Percentiles rank a stretch among this genome's conserved stretches.
phyloP scores from a whole-genome alignment of 2,888 invertebrate species.

The Drosophila anomalata region DNA sequence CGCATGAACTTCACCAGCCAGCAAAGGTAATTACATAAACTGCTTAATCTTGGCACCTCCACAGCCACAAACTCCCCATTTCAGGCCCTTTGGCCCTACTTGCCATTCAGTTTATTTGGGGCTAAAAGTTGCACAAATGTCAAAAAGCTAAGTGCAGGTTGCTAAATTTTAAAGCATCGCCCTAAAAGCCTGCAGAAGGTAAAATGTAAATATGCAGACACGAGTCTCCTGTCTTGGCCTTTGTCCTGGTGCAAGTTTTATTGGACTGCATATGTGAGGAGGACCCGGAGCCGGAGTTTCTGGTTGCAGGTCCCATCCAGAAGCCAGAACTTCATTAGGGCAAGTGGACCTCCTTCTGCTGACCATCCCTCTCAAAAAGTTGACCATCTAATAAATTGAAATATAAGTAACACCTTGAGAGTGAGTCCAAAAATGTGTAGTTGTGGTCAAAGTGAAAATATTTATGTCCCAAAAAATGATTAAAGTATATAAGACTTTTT shows the following conservation, averaged over 20 bases:
- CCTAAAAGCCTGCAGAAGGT: conserved; percentile 30
- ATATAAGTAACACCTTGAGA: conserved; percentile 48
- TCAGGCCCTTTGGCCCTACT: neutral
- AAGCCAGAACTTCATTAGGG: conserved; percentile 66
- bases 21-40: neutral
- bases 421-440: neutral
- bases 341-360: conserved; percentile 48
- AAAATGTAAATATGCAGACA: conserved; percentile 45
- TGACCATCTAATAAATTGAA: conserved; percentile 63
- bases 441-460: neutral
- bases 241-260: conserved; percentile 19
- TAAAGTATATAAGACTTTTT: neutral
- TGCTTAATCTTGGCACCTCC: neutral
- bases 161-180: conserved; percentile 46
- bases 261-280: conserved; percentile 19
- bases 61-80: neutral
- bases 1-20: neutral
- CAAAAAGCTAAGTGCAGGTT: conserved; percentile 54
- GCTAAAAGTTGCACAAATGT: conserved; percentile 16
- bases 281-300: conserved; percentile 1
- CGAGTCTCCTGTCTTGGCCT: conserved; percentile 12
- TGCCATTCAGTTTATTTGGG: neutral
- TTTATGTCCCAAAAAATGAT: neutral
- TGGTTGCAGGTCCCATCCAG: conserved; percentile 15
- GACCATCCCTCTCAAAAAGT: conserved; percentile 11